Conservation (phyloP, 2,888 invertebrate genomes). For the Campoplex capitator region DNA sequence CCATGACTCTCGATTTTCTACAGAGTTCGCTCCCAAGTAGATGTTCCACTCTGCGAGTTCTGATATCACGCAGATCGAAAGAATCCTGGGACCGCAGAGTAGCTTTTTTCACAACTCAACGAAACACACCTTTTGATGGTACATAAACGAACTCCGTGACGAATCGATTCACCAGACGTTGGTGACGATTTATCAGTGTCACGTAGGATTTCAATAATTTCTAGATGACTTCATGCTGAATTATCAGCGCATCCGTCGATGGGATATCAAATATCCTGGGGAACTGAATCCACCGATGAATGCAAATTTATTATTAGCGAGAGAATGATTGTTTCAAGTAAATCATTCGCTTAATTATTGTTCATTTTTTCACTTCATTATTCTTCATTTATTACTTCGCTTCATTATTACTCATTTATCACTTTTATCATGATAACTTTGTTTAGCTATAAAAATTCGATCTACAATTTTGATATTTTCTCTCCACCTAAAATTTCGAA, state of each 20-base stretch:
- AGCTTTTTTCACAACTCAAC: neutral
- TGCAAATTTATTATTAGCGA: neutral
- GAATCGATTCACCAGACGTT: neutral
- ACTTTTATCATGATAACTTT: no score
- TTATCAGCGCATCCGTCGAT: neutral
- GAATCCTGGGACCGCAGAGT: no score
- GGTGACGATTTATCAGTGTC: no score
- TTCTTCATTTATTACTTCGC: no score
- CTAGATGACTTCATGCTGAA: no score
- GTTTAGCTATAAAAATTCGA: no score
- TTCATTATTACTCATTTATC: no score
- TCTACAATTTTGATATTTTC: no score
- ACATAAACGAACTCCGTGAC: neutral
- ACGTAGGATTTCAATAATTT: neutral
- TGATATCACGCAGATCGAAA: no score
- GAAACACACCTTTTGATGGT: neutral
- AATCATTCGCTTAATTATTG: neutral
- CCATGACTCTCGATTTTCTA: constrained; percentile 18
- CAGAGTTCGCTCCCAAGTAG: constrained; percentile 65
- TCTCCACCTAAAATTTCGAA: no score
- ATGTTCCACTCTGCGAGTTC: neutral
- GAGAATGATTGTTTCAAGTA: neutral
- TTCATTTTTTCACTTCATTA: no score
- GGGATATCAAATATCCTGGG: neutral
- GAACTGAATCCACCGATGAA: neutral